Evolutionary conservation across 1,140 invertebrate species (phyloP), one percentile per base, ranked within the genome.

Genomic region (Lanistes nyassanus): DNA sequence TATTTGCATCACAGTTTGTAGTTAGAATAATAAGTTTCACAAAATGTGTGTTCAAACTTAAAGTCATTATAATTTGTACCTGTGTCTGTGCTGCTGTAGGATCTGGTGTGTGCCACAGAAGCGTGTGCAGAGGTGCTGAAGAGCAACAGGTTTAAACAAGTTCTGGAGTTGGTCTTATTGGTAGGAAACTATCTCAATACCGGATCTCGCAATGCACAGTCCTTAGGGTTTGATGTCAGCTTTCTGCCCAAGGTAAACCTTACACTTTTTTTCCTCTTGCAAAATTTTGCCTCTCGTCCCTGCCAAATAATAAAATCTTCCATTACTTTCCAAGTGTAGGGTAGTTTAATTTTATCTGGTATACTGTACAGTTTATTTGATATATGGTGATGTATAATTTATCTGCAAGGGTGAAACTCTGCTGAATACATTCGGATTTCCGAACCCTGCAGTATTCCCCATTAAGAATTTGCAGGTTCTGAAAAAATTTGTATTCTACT

Each of bases 181-280:
- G 90, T 98, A 37, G 97, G 97, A 26, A 99, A 98, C 90, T 97
- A 95, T 81, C 95, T 99, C 94, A 98, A 98, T 88, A 93, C 95
- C 4, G 97, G 97, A 0, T 97, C 96, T 0, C 94, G 94, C 80
- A 98, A 98, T 86, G 97, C 94, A 13, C 94, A 96, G 82, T 96
- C 97, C 3, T 94, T 96, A 83, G 98, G 96, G 7, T 99, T 99
- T 89, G 97, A 99, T 89, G 97, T 99, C 74, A 97, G 93, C 86
- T 99, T 96, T 88, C 91, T 99, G 3, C 94, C 96, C 0, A 99
- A 99, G 92, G 94, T 97, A 89, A 83, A 81, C 62, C 19, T 39
- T 11, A 6, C 5, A 58, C 29, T 58, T 26, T 23, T 16, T n/a
- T 31, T 60, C 16, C 16, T 7, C 58, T 37, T 1, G 16, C 37